Percentiles rank a stretch among this genome's conserved stretches.
Conservation (phyloP, 2,113 vertebrate species). For the Cygnus atratus region DNA sequence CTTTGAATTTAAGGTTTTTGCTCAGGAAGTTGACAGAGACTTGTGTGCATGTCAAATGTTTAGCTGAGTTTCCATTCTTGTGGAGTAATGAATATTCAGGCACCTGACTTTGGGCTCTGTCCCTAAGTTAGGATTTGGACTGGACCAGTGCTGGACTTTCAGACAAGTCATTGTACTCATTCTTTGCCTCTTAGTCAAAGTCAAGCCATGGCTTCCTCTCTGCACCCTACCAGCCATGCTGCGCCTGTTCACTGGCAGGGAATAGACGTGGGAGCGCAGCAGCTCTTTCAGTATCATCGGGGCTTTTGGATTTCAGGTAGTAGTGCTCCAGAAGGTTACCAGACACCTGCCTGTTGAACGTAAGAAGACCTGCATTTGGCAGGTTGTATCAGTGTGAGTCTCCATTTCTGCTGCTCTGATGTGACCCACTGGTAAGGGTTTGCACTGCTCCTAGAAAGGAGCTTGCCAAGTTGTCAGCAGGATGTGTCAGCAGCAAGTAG, state of each 20-base stretch:
- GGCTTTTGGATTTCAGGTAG: neutral
- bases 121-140: neutral
- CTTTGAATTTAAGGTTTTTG: neutral
- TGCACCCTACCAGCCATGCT: neutral
- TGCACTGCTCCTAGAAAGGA: neutral
- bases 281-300: neutral
- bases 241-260: neutral
- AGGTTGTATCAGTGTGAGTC: neutral
- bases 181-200: neutral
- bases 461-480: neutral
- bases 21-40: neutral
- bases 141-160: neutral
- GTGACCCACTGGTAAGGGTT: neutral
- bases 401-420: neutral
- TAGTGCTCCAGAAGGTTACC: neutral
- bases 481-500: neutral
- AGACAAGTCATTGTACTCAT: neutral
- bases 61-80: neutral
- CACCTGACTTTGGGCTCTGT: neutral
- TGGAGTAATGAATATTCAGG: neutral
- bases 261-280: neutral
- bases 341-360: neutral
- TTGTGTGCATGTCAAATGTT: neutral
- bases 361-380: neutral
- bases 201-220: neutral